Evolutionary conservation across 1,140 invertebrate genomes (phyloP).

Genomic region (Lordiphosa clarofinis): DNA sequence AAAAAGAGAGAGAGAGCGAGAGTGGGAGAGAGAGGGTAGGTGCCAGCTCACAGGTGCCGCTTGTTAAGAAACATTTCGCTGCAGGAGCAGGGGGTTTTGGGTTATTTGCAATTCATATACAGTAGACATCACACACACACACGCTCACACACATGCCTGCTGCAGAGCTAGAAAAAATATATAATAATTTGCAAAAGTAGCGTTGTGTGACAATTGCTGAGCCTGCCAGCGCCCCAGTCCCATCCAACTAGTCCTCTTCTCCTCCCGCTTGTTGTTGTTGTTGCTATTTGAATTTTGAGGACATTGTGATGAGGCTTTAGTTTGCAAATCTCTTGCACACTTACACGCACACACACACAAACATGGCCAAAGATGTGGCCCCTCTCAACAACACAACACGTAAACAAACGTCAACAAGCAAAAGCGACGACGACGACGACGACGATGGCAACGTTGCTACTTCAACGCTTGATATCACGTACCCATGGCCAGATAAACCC

Average conservation of each 20-base stretch:
- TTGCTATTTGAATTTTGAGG: constrained; percentile 77
- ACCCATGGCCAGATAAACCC: constrained; percentile 31
- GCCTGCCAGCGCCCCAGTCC: constrained; percentile 10
- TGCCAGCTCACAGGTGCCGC: constrained; percentile 69
- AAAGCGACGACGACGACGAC: constrained; percentile 6
- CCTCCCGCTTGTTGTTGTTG: constrained; percentile 38
- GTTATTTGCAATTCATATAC: constrained; percentile 76
- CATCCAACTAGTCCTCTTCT: constrained; percentile 49
- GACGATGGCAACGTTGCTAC: constrained; percentile 21
- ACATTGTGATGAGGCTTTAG: constrained; percentile 78
- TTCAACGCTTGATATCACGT: constrained; percentile 42
- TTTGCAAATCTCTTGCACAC: constrained; percentile 74
- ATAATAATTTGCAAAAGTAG: constrained; percentile 76
- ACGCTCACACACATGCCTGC: constrained; percentile 8
- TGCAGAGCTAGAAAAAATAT: constrained; percentile 44
- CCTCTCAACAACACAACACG: constrained; percentile 26
- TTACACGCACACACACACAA: constrained; percentile 27
- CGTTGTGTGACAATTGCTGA: constrained; percentile 74
- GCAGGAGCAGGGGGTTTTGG: constrained; percentile 19
- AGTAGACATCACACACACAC: constrained; percentile 46
- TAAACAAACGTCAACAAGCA: constrained; percentile 52
- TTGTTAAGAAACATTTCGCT: constrained; percentile 60
- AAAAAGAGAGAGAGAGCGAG: constrained; percentile 5
- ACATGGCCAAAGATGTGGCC: constrained; percentile 30
- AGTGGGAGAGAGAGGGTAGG: constrained; percentile 30